A percentile compares a stretch with the other conserved stretches of the same genome.
Evolutionary conservation across 37 sponge, comb jelly and placozoan species (phyloP).

Genomic region (Halisarca cf. caerulea): DNA sequence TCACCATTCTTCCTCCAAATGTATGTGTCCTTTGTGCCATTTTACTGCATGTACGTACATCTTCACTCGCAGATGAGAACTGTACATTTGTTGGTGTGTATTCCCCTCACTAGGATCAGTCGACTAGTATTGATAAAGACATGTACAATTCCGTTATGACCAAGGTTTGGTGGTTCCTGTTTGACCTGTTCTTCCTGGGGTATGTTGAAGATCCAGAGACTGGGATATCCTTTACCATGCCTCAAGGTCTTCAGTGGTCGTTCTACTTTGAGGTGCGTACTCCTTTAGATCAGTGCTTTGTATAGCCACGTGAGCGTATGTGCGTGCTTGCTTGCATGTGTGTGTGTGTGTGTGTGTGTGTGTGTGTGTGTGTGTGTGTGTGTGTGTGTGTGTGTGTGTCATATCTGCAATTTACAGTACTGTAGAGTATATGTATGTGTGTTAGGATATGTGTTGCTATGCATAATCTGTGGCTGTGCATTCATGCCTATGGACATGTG

Average conservation of each 20-base stretch:
- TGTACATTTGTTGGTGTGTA: no score
- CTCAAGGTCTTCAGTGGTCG: constrained; percentile 62
- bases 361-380: background rate
- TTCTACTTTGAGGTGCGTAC: constrained; percentile 73
- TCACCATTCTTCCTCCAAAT: constrained; percentile 75
- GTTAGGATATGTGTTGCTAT: no score
- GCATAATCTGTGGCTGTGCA: no score
- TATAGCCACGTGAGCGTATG: background rate
- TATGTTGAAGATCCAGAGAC: constrained; percentile 77
- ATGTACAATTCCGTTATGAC: constrained; percentile 72
- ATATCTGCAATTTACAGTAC: no score
- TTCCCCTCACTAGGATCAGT: constrained; percentile 19
- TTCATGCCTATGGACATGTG: no score
- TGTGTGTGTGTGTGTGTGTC: no score
- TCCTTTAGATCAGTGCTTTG: background rate
- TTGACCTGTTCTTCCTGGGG: constrained; percentile 78
- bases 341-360: background rate
- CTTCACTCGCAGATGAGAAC: no score
- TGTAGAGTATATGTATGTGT: no score
- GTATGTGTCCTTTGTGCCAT: no score
- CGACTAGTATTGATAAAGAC: constrained; percentile 47
- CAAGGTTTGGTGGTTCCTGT: constrained; percentile 86
- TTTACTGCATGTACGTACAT: no score
- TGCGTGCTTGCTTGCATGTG: no score
- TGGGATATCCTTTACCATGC: constrained; percentile 69